phyloP scores from a whole-genome alignment of 2,797 vertebrate species.

The Sebastolobus alascanus region DNA sequence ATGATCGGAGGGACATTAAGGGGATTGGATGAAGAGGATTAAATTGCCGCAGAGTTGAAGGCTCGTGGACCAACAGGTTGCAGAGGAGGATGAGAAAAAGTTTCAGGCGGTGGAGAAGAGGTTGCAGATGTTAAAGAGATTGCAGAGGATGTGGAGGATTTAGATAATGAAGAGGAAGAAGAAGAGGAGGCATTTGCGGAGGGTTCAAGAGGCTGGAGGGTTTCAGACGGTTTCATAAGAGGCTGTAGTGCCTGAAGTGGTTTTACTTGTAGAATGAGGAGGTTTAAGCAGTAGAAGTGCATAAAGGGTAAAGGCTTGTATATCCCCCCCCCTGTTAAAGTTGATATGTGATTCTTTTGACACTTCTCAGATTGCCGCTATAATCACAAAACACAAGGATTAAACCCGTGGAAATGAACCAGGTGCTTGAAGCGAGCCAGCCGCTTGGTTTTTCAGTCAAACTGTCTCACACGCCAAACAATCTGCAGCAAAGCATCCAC shows the following conservation, averaged over 20 bases:
- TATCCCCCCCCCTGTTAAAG: conserved; percentile 42
- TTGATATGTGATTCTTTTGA: conserved; percentile 61
- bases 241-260: conserved; percentile 53
- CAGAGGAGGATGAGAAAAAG: conserved; percentile 7
- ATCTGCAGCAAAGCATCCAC: conserved; percentile 25
- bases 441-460: conserved; percentile 20
- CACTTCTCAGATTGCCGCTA: conserved; percentile 63
- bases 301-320: conserved; percentile 48
- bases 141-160: conserved; percentile 39
- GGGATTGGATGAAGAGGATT: conserved; percentile 16
- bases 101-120: conserved; percentile 23
- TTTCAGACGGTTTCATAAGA: conserved; percentile 45
- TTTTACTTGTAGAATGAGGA: conserved; percentile 51
- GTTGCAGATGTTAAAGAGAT: conserved; percentile 45
- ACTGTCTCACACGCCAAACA: conserved; percentile 23
- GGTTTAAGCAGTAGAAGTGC: conserved; percentile 49
- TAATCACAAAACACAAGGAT: conserved; percentile 60
- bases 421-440: conserved; percentile 45
- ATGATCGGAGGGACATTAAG: not conserved
- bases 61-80: conserved; percentile 44
- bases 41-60: conserved; percentile 19
- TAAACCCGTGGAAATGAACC: conserved; percentile 56
- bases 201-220: conserved; percentile 56
- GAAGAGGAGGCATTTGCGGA: conserved; percentile 45
- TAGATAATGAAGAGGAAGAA: conserved; percentile 56